A percentile compares a stretch with the other conserved stretches of the same genome.
Evolutionary conservation across 2,888 invertebrate species (phyloP).

Genomic region (Dryomyza anilis): DNA sequence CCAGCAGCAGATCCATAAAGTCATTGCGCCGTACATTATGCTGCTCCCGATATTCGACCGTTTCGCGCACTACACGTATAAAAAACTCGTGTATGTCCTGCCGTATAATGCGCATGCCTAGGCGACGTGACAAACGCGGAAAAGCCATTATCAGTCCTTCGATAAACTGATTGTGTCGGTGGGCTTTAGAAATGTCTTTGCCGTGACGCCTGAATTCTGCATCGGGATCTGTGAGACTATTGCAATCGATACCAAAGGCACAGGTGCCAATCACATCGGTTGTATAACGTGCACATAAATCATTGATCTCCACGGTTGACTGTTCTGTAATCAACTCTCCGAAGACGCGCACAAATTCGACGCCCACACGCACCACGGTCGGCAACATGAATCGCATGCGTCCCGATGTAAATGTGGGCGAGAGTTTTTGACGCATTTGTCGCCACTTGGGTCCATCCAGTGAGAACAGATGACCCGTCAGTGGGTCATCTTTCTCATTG

Average conservation of each 20-base stretch:
- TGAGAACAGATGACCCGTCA: constrained; percentile 51
- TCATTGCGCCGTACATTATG: constrained; percentile 59
- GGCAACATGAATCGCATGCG: constrained; percentile 63
- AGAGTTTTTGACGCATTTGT: constrained; percentile 59
- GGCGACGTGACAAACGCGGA: constrained; percentile 38
- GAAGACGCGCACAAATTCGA: constrained; percentile 45
- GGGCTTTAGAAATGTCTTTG: constrained; percentile 41
- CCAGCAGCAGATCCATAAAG: constrained; percentile 64
- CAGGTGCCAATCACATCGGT: constrained; percentile 63
- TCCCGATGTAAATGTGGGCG: constrained; percentile 63
- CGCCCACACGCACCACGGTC: constrained; percentile 52
- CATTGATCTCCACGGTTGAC: constrained; percentile 56
- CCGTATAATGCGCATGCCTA: constrained; percentile 41
- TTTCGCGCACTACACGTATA: constrained; percentile 52
- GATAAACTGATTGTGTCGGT: constrained; percentile 40
- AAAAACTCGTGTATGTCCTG: constrained; percentile 48
- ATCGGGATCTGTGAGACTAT: constrained; percentile 56
- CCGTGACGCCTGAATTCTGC: constrained; percentile 54
- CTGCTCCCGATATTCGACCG: constrained; percentile 56
- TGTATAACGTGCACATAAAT: constrained; percentile 60
- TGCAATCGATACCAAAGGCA: constrained; percentile 62
- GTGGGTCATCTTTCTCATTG: constrained; percentile 45
- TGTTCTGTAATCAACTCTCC: constrained; percentile 33
- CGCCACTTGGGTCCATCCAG: constrained; percentile 57
- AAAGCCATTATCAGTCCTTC: constrained; percentile 41